phyloP scores from a whole-genome alignment of 2,797 vertebrate genomes.

The Leucoraja ocellata region DNA sequence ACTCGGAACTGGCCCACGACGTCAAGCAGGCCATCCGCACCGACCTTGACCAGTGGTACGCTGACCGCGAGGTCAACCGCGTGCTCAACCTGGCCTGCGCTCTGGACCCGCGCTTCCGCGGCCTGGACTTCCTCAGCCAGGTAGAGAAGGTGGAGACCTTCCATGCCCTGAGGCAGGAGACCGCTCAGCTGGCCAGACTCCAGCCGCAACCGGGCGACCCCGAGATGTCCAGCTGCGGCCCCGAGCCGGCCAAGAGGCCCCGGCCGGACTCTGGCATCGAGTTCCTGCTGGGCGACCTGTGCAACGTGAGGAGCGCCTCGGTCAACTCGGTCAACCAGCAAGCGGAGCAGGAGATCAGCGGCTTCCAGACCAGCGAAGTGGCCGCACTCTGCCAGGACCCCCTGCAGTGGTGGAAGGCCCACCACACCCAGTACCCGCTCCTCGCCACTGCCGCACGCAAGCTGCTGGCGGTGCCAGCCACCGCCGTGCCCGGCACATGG shows the following conservation, averaged over 20 bases:
- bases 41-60: slow-evolving; percentile 52
- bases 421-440: slow-evolving; percentile 57
- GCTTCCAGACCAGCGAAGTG: slow-evolving; percentile 58
- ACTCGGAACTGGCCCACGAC: slow-evolving; percentile 46
- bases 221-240: slow-evolving; percentile 36
- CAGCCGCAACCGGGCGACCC: slow-evolving; percentile 19
- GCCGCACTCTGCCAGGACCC: slow-evolving; percentile 58
- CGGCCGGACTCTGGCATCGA: slow-evolving; percentile 59
- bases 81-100: slow-evolving; percentile 60
- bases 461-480: slow-evolving; percentile 60
- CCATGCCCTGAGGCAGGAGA: slow-evolving; percentile 58
- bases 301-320: slow-evolving; percentile 47
- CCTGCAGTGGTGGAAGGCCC: slow-evolving; percentile 64
- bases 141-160: slow-evolving; percentile 56
- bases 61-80: slow-evolving; percentile 54
- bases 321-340: slow-evolving; percentile 58
- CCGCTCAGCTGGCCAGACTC: slow-evolving; percentile 52
- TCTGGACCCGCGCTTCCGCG: slow-evolving; percentile 64
- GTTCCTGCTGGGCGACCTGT: slow-evolving; percentile 64
- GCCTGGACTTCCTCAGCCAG: slow-evolving; percentile 61
- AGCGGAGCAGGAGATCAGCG: slow-evolving; percentile 57
- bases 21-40: slow-evolving; percentile 56
- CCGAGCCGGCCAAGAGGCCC: slow-evolving; percentile 42
- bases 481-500: slow-evolving; percentile 52
- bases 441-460: slow-evolving; percentile 56